Percentiles rank a stretch among this genome's conserved stretches.
phyloP scores from a whole-genome alignment of 2,888 invertebrate genomes.

The Drosophila mimetica region DNA sequence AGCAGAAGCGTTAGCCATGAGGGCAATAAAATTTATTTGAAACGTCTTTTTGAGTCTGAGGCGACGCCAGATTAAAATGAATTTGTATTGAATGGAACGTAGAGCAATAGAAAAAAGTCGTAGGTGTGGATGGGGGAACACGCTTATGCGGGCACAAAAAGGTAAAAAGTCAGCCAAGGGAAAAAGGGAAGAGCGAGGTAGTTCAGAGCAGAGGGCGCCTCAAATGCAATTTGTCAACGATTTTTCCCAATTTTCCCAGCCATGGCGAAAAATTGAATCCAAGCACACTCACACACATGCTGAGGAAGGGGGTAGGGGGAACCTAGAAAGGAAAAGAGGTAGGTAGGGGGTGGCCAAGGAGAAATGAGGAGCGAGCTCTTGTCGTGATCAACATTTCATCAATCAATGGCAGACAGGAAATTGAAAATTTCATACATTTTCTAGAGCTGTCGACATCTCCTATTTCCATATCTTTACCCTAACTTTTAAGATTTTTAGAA shows the following conservation, averaged over 20 bases:
- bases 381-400: constrained; percentile 59
- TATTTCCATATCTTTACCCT: neutral
- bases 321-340: neutral
- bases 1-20: constrained; percentile 46
- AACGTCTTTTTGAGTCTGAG: constrained; percentile 55
- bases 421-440: constrained; percentile 57
- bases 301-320: neutral
- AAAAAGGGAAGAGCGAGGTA: neutral
- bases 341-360: neutral
- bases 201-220: constrained; percentile 17
- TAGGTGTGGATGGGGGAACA: too few species aligned
- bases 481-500: too few species aligned
- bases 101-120: neutral
- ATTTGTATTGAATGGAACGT: constrained; percentile 63
- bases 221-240: constrained; percentile 76
- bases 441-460: neutral
- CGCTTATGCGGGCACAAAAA: constrained; percentile 52
- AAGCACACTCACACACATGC: constrained; percentile 14
- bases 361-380: neutral
- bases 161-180: constrained; percentile 54
- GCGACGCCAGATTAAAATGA: constrained; percentile 61
- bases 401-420: constrained; percentile 61
- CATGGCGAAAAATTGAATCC: constrained; percentile 63
- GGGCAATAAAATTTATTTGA: constrained; percentile 71
- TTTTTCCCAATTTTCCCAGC: constrained; percentile 66